Evolutionary conservation across 2,113 vertebrate genomes (phyloP).

Genomic region (Dissostichus mawsoni): DNA sequence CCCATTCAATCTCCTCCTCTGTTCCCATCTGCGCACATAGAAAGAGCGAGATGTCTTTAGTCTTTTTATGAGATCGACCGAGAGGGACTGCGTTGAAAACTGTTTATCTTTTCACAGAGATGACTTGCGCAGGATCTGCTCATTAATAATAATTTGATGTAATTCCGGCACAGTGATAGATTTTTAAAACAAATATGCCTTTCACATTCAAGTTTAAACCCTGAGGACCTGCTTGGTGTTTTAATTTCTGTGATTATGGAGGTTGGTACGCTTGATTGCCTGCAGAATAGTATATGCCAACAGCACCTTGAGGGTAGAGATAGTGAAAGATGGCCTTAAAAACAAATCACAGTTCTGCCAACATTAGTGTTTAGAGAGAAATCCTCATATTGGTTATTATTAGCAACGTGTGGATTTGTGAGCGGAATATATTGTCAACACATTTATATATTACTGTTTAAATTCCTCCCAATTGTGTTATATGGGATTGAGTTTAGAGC

Average conservation of each 20-base stretch:
- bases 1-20: conserved; percentile 55
- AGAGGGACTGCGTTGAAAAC: conserved; percentile 38
- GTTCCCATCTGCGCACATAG: conserved; percentile 63
- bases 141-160: conserved; percentile 63
- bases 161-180: conserved; percentile 54
- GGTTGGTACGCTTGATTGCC: conserved; percentile 33
- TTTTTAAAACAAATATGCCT: conserved; percentile 45
- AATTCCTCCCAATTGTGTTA: background rate
- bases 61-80: conserved; percentile 54
- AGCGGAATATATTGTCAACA: conserved; percentile 2
- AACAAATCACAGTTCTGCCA: conserved; percentile 9
- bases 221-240: conserved; percentile 31
- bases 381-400: background rate
- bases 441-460: background rate
- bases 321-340: conserved; percentile 18
- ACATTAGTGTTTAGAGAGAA: background rate
- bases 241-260: conserved; percentile 52
- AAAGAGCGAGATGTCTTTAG: conserved; percentile 63
- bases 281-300: conserved; percentile 30
- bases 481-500: background rate
- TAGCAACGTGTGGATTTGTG: background rate
- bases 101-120: conserved; percentile 66
- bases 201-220: conserved; percentile 46
- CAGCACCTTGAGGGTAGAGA: conserved; percentile 14
- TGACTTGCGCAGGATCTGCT: conserved; percentile 60